phyloP scores from a whole-genome alignment of 2,113 vertebrate species.

The Eptesicus fuscus region DNA sequence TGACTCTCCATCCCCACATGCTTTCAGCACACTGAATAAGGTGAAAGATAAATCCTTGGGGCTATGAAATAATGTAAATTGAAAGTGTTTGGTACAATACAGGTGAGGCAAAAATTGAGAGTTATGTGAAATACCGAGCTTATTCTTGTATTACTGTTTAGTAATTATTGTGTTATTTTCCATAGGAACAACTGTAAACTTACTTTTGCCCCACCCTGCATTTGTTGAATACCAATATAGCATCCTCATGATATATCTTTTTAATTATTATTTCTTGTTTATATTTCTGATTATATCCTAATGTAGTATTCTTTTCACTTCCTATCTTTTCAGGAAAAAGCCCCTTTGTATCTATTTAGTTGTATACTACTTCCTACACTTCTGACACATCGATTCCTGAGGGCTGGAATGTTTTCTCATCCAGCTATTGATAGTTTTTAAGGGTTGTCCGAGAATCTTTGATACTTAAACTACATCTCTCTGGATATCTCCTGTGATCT shows the following conservation, averaged over 20 bases:
- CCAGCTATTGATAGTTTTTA: background rate
- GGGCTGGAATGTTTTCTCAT: background rate
- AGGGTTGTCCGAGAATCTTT: background rate
- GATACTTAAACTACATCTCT: constrained; percentile 3
- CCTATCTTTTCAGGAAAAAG: background rate
- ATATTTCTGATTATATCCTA: background rate
- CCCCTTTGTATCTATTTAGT: background rate
- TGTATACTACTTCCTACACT: background rate
- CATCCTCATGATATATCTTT: background rate
- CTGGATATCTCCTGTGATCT: background rate
- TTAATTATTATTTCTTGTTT: background rate
- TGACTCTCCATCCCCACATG: background rate
- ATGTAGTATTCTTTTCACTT: background rate
- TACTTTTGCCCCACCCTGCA: background rate
- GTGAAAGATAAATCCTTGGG: background rate
- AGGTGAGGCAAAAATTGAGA: background rate
- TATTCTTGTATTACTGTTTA: background rate
- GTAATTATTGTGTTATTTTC: background rate
- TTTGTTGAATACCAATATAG: background rate
- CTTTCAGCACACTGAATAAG: too few relatives aligned
- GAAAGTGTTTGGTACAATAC: background rate
- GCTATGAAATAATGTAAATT: background rate
- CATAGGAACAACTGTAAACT: background rate
- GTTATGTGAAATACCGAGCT: background rate
- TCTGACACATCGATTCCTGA: background rate